A percentile compares a stretch with the other conserved stretches of the same genome.
phyloP scores from a whole-genome alignment of 2,797 vertebrate genomes.

The Siniperca undulata region DNA sequence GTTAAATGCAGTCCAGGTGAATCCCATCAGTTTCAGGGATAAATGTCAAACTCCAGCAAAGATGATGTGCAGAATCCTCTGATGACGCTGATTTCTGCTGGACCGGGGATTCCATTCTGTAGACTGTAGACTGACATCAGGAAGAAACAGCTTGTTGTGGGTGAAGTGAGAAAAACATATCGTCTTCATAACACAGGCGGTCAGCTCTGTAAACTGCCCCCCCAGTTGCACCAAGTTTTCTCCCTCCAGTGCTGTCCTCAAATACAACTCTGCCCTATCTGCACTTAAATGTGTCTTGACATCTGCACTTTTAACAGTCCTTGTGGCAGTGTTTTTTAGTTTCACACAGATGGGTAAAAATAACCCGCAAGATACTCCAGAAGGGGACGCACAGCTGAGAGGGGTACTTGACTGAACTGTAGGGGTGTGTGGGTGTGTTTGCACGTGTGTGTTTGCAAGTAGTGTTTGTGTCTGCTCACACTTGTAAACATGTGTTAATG shows the following conservation, averaged over 20 bases:
- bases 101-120: background rate
- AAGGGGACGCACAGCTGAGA: slow-evolving; percentile 43
- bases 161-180: slow-evolving; percentile 37
- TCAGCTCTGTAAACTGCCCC: slow-evolving; percentile 12
- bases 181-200: background rate
- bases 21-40: slow-evolving; percentile 29
- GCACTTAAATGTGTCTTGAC: slow-evolving; percentile 55
- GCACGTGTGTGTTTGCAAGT: background rate
- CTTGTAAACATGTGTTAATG: background rate
- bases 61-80: background rate
- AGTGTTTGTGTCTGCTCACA: background rate
- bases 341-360: slow-evolving; percentile 65
- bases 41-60: slow-evolving; percentile 31
- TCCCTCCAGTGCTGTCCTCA: slow-evolving; percentile 41
- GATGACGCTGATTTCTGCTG: slow-evolving; percentile 20
- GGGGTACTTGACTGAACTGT: slow-evolving; percentile 28
- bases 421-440: slow-evolving; percentile 13
- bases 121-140: background rate
- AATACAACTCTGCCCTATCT: slow-evolving; percentile 41
- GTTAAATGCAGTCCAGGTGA: slow-evolving; percentile 23
- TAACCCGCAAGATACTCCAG: slow-evolving; percentile 49
- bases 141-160: slow-evolving; percentile 18
- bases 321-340: slow-evolving; percentile 45
- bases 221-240: background rate
- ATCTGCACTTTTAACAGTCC: slow-evolving; percentile 64